Evolutionary conservation across 2,797 vertebrate genomes (phyloP).

Genomic region (Erpetoichthys calabaricus): DNA sequence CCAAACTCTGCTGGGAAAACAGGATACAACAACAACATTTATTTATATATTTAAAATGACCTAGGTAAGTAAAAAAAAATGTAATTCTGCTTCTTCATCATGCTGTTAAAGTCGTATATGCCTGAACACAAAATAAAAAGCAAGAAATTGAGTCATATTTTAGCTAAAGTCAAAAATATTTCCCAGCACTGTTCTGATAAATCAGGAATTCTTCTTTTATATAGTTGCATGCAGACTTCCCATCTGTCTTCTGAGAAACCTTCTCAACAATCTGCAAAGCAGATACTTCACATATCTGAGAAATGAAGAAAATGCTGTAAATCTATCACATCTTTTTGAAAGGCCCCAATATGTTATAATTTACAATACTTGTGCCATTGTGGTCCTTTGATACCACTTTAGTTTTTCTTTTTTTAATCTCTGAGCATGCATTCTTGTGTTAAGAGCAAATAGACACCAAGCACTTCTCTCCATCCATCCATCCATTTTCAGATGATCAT

Average conservation of each 20-base stretch:
- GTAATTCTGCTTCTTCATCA: too few species aligned
- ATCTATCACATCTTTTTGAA: conserved; percentile 46
- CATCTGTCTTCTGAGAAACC: conserved; percentile 63
- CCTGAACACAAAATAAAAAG: conserved; percentile 30
- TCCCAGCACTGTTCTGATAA: conserved; percentile 1
- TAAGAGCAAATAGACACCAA: too few species aligned
- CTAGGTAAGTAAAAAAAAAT: conserved; percentile 3
- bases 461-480: too few species aligned
- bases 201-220: conserved; percentile 43
- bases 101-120: conserved; percentile 34
- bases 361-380: conserved; percentile 52
- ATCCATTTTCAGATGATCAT: too few species aligned
- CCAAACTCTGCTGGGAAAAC: too few species aligned
- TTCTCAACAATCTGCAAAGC: conserved; percentile 59
- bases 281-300: conserved; percentile 60
- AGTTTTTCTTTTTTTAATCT: conserved; percentile 5
- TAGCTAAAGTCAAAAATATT: conserved; percentile 38
- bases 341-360: conserved; percentile 47
- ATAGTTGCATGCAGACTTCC: conserved; percentile 48
- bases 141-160: conserved; percentile 45
- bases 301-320: conserved; percentile 50
- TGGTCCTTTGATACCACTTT: conserved; percentile 52
- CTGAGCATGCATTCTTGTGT: too few species aligned
- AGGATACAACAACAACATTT: too few species aligned
- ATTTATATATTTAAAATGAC: conserved; percentile 38